Percentiles rank a stretch among this genome's conserved stretches.
Conservation (phyloP, 2,113 vertebrate species). For the Ptilonorhynchus violaceus region DNA sequence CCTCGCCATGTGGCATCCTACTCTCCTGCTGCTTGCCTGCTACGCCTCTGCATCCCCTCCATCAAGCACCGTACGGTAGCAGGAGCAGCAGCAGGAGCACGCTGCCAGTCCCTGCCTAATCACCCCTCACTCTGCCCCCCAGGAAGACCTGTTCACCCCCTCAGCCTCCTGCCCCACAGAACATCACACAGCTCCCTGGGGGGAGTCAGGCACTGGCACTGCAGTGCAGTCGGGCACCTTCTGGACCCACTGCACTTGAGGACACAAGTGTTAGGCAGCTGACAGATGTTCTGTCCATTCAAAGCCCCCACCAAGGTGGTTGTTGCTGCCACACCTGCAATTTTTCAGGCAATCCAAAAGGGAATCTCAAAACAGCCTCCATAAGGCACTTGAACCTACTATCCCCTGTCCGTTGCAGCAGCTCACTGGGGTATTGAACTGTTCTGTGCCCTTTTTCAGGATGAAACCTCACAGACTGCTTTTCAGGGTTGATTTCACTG, state of each 20-base stretch:
- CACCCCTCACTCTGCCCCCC: not conserved
- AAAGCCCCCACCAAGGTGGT: not conserved
- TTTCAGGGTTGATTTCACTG: not conserved
- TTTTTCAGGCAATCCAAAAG: not conserved
- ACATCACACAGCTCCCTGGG: not conserved
- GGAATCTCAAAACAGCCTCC: not conserved
- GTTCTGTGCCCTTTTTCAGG: not conserved
- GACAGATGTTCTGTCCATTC: not conserved
- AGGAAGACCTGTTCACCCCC: not conserved
- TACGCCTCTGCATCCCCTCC: conserved; percentile 64
- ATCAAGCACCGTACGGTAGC: conserved; percentile 19
- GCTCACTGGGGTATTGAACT: not conserved
- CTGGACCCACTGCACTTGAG: not conserved
- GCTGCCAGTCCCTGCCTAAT: conserved; percentile 54
- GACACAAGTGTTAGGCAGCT: not conserved
- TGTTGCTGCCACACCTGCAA: not conserved
- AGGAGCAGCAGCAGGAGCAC: conserved; percentile 35
- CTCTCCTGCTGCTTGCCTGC: conserved; percentile 69
- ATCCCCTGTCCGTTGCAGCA: not conserved
- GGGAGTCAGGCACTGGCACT: not conserved
- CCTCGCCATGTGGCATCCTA: conserved; percentile 69
- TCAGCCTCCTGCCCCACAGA: not conserved
- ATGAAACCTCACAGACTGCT: not conserved
- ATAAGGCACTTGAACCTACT: not conserved
- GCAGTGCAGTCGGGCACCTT: fast-evolving